A percentile compares a stretch with the other conserved stretches of the same genome.
Conservation (phyloP, 2,797 vertebrate genomes). For the Meriones psammophilus region DNA sequence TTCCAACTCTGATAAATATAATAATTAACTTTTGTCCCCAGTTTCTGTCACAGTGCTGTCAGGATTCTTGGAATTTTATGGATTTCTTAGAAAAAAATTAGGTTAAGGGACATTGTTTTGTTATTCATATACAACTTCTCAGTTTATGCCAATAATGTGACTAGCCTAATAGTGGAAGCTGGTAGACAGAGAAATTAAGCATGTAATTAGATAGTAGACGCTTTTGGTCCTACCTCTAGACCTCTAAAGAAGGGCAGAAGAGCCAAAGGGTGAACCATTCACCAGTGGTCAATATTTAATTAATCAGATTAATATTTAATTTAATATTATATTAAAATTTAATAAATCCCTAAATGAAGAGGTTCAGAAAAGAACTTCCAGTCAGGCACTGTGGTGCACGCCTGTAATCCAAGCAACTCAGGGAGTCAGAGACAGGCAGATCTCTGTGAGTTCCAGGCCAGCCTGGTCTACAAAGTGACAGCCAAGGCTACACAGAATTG, state of each 20-base stretch:
- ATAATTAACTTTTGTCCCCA: neutral
- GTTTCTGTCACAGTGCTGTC: neutral
- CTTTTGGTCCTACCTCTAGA: neutral
- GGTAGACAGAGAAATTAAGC: neutral
- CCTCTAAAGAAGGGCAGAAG: neutral
- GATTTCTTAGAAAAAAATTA: neutral
- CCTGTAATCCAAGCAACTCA: too few relatives aligned
- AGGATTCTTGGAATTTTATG: neutral
- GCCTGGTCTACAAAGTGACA: too few relatives aligned
- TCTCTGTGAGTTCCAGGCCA: too few relatives aligned
- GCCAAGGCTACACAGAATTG: neutral
- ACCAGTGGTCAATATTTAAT: neutral
- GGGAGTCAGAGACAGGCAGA: too few relatives aligned
- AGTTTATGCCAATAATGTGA: neutral
- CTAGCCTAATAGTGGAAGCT: neutral
- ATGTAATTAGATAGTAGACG: neutral
- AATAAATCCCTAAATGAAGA: neutral
- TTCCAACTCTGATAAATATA: neutral
- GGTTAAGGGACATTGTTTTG: neutral
- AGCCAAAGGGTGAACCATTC: neutral
- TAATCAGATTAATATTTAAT: neutral
- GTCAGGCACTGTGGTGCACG: too few relatives aligned
- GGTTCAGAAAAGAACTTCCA: neutral
- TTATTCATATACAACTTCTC: neutral
- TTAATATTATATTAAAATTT: too few relatives aligned